Percentiles rank a stretch among this genome's conserved stretches.
Conservation (phyloP, 37 sponge, comb jelly and placozoan genomes). For the Amphimedon queenslandica region DNA sequence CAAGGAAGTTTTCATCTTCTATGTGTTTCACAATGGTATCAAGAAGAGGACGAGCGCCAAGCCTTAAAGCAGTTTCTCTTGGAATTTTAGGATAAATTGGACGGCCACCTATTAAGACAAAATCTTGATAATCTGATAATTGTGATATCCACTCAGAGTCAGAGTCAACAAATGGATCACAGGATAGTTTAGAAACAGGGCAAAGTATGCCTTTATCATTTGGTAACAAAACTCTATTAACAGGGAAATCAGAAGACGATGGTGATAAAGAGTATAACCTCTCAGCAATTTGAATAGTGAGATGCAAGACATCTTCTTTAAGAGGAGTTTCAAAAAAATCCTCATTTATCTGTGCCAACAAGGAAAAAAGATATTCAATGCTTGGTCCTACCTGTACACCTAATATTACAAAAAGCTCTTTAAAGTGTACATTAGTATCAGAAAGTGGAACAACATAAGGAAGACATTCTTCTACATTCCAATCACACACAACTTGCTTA, state of each 20-base stretch:
- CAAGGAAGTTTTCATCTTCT: slow-evolving; percentile 22
- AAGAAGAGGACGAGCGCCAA: slow-evolving; percentile 33
- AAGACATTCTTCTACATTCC: background rate
- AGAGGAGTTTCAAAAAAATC: background rate
- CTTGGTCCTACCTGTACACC: slow-evolving; percentile 16
- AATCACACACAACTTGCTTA: slow-evolving; percentile 10
- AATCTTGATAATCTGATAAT: slow-evolving; percentile 2
- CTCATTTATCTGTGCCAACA: background rate
- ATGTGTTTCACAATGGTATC: slow-evolving; percentile 35
- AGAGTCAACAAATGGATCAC: slow-evolving; percentile 11
- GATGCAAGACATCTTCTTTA: slow-evolving; percentile 9
- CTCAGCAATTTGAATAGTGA: slow-evolving; percentile 2
- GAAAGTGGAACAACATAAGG: slow-evolving; percentile 44
- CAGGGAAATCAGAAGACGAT: background rate
- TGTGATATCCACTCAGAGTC: slow-evolving; percentile 10
- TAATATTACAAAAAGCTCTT: slow-evolving; percentile 28
- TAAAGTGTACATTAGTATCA: background rate
- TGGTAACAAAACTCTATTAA: slow-evolving; percentile 9
- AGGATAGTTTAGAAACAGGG: slow-evolving; percentile 19
- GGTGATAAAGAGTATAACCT: background rate
- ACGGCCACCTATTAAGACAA: slow-evolving; percentile 4
- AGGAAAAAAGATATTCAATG: background rate
- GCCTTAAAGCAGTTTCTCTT: slow-evolving; percentile 1
- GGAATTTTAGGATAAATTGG: slow-evolving; percentile 34
- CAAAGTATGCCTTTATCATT: slow-evolving; percentile 43